Base-by-base conservation (phyloP, 1,140 invertebrate genomes). In the Dendroctonus valens region DNA sequence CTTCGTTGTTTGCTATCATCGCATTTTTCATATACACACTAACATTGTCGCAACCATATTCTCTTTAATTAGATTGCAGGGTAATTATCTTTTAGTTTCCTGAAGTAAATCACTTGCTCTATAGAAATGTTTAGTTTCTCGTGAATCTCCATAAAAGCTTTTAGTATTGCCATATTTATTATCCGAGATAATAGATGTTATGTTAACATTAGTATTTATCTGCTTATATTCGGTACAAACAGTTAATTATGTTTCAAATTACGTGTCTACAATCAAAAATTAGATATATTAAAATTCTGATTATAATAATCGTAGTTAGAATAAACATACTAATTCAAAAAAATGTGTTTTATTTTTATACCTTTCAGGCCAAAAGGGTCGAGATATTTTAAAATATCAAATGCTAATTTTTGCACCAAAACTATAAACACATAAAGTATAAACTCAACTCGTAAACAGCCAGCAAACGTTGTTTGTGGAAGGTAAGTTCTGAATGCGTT, bases 1-100 rank as follows among this genome's bases (percentile, higher is more conserved):
- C 8, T 60, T 40, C 39, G 44, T 4, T 38, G 44, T 63, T 48
- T 26, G 12, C 15, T 37, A 7, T 65, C 59, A 37, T 50, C 53
- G 15, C 49, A 58, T 65, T 65, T 65, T 65, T 65, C 63, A 65
- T 65, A 65, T 65, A 26, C 63, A 52, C 63, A 65, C 63, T 65
- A 65, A 65, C 63, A 65, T 65, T 26, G 63, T 65, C 63, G 7
- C 55, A 58, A 26, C 50, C 39, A 65, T n/a, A n/a, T 48, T 64
- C 12, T 51, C 7, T 41, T 41, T 61, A 52, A 49, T 14, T 44
- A 46, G 44, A 48, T 38, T 39, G 54, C 63, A 59, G 63, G 55
- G 55, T 65, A 58, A 59, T 26, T 59, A 15, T 65, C n/a, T 64
- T 46, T 38, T 55, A 15, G 8, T 52, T 52, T 12, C 15, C 15